A percentile compares a stretch with the other conserved stretches of the same genome.
phyloP scores from a whole-genome alignment of 2,888 invertebrate species.

The Heliconius ethilla region DNA sequence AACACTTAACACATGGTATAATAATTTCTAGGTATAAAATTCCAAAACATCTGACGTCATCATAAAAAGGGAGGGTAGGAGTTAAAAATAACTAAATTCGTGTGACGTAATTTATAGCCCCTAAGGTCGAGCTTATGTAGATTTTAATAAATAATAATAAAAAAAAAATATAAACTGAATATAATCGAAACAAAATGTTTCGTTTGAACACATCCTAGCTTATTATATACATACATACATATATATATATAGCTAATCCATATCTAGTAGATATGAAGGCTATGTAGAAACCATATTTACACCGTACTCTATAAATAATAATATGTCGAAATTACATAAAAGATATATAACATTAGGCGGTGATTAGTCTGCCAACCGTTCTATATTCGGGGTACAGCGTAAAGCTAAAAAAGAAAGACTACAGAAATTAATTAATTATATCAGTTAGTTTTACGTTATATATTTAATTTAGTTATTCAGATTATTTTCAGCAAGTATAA shows the following conservation, averaged over 20 bases:
- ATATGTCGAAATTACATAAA: neutral
- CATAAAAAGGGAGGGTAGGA: neutral
- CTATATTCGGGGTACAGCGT: too few relatives aligned
- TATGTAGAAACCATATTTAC: constrained; percentile 70
- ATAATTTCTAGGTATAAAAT: neutral
- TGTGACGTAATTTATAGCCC: constrained; percentile 5
- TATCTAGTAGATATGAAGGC: constrained; percentile 72
- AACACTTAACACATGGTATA: neutral
- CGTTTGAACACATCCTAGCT: constrained; percentile 80
- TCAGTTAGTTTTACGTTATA: constrained; percentile 52
- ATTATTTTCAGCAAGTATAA: constrained; percentile 34
- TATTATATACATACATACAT: constrained; percentile 45
- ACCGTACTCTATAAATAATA: constrained; percentile 60
- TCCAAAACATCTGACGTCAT: neutral
- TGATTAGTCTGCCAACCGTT: too few relatives aligned
- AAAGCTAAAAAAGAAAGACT: neutral
- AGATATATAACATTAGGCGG: neutral
- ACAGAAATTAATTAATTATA: constrained; percentile 45
- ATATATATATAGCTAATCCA: constrained; percentile 66
- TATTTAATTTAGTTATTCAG: constrained; percentile 47
- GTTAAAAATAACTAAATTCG: neutral
- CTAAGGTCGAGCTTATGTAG: constrained; percentile 31
- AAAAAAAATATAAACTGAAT: constrained; percentile 66
- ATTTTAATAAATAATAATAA: constrained; percentile 62
- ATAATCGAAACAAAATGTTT: constrained; percentile 64